Base-by-base conservation (phyloP, 2,888 invertebrate genomes). In the Noctua fimbriata region DNA sequence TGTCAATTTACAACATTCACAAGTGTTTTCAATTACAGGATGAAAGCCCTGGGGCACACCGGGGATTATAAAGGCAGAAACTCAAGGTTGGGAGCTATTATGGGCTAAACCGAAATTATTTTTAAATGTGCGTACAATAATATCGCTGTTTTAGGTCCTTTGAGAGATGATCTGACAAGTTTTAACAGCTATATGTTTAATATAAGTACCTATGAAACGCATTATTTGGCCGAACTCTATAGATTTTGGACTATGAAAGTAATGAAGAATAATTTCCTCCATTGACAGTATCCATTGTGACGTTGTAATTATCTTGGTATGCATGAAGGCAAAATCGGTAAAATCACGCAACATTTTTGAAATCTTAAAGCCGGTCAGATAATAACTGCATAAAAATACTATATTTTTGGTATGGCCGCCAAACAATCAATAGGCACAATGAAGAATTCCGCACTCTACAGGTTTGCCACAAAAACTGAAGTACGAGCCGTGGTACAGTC, bases 1-100 rank as follows among this genome's bases (percentile, higher is more conserved):
- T 87, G 80, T 79, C 88, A 88, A 87, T 85, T 86, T 79, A 79
- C 69, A 75, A 81, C 71, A 78, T 88, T 79, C 76, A 79, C 82
- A 75, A 78, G 80, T 87, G 73, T 81, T 85, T 87, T 72, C 81
- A 85, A 87, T 87, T 85, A 85, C 73, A 58, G 63, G 52, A 69
- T 78, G 66, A 71, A 79, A 86, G 76, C 70, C 32, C 69, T 66
- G 66, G 72, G 72, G 52, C 58, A 52, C 47, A 73, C 69, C 52
- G 47, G 74, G 58, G 77, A 47, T 81, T 73, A 70, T 66, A 73
- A 78, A 78, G 74, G 72, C 74, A 72, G 70, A n/a, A 67, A 76
- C 63, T 58, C 73, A 79, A 85, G 86, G 86, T 69, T 58, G 36
- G 36, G 32, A 55, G 41, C 58, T 73, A 55, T 71, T 76, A 70